These are phyloP conservation scores for Spizella passerina DNA, from an alignment of 2,797 vertebrate species.

Conservation along the genomic window DNA sequence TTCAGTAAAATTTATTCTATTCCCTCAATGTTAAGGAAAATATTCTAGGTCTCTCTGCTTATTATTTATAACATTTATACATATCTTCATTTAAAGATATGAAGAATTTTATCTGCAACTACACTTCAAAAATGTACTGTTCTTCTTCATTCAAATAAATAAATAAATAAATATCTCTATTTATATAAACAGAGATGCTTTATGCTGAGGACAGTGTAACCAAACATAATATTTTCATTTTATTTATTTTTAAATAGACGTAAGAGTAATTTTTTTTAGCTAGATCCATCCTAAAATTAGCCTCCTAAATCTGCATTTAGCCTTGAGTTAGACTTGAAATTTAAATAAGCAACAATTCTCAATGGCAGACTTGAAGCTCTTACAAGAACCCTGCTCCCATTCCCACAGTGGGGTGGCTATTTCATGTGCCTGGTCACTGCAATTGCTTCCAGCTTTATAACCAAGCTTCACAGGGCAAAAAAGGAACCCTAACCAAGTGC, in stretches of 20 bases:
- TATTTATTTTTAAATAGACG: neutral
- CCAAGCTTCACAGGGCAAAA: neutral
- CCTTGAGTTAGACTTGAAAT: neutral
- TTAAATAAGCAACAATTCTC: neutral
- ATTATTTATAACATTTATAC: neutral
- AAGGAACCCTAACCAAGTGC: neutral
- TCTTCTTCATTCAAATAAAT: neutral
- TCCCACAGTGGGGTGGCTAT: accelerated
- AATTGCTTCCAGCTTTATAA: neutral
- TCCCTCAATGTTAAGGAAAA: neutral
- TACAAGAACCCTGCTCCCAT: neutral
- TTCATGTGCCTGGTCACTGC: neutral
- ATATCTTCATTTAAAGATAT: neutral
- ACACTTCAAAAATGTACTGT: neutral
- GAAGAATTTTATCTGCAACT: neutral
- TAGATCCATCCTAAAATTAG: neutral
- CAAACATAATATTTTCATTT: neutral
- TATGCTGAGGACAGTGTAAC: neutral
- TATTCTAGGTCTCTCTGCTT: neutral
- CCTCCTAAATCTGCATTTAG: neutral
- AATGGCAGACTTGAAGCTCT: neutral
- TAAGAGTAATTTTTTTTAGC: neutral
- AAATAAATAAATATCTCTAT: neutral
- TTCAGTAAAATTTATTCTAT: neutral
- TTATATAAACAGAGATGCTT: neutral